Evolutionary conservation across 2,888 invertebrate species (phyloP), one percentile per base, ranked within the genome.

Genomic region (Liodrosophila aerea): DNA sequence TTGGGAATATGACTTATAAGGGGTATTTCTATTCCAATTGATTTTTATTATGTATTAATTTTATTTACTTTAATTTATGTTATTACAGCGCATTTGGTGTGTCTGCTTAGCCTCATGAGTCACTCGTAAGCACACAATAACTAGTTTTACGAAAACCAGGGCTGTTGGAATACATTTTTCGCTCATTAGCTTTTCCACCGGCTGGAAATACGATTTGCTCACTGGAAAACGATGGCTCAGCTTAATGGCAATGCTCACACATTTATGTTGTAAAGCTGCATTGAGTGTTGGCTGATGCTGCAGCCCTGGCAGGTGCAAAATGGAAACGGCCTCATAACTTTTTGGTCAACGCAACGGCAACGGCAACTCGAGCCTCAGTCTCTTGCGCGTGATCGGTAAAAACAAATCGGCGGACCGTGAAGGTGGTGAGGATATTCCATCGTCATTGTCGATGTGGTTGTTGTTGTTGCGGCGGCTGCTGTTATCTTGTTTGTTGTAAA

Each of bases 341-440:
- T 83, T 80, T 78, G 80, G 80, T 74, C 61, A 66, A 59, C 64
- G 67, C 67, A 67, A 64, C 60, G 68, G 53, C 71, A 59, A 43
- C 59, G n/a, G n/a, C n/a, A n/a, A 5, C 22, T 71, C 58, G 33
- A 62, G 59, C 47, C 64, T 75, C 71, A 81, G 82, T 84, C 78
- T 77, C 82, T 81, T 74, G 69, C 83, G 76, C 82, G 76, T 76
- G 81, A 85, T 82, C 81, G 82, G 84, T 83, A 67, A 64, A 66
- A 68, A 68, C 68, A 68, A 73, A 67, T 76, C 66, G 74, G 57
- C 78, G 78, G 78, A 80, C 77, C 66, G 76, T 75, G 80, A 75
- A 85, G 83, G 80, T 76, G 85, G 52, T 74, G 78, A 82, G 83
- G 86, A 75, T 71, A 73, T 73, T 64, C 68, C 60, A 64, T 61